A percentile compares a stretch with the other conserved stretches of the same genome.
Evolutionary conservation across 1,140 invertebrate genomes (phyloP).

Genomic region (Drosophila subpulchrella): DNA sequence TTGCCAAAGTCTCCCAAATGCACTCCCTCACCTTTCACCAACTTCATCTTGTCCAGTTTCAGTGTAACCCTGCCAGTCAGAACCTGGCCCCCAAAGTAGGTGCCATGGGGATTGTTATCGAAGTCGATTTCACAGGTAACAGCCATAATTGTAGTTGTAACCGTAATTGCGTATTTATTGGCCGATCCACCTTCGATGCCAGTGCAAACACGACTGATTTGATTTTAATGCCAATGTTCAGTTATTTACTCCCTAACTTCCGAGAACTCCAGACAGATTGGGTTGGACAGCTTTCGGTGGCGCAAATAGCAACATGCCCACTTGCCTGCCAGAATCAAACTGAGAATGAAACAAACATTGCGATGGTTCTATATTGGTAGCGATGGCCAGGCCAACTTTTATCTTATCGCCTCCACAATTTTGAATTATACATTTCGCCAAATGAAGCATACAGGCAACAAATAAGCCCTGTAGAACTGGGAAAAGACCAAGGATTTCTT

Average conservation of each 20-base stretch:
- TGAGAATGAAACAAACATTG: constrained; percentile 63
- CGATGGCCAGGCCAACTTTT: constrained; percentile 42
- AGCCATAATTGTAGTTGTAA: constrained; percentile 51
- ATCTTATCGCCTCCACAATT: constrained; percentile 65
- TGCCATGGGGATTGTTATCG: constrained; percentile 85
- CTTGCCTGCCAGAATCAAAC: constrained; percentile 53
- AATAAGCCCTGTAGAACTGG: neutral
- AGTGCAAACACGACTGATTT: constrained; percentile 64
- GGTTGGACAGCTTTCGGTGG: constrained; percentile 6
- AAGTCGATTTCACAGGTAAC: constrained; percentile 81
- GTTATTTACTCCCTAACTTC: constrained; percentile 28
- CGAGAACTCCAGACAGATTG: constrained; percentile 8
- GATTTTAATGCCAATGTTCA: constrained; percentile 36
- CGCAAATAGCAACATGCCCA: constrained; percentile 25
- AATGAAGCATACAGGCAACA: constrained; percentile 2
- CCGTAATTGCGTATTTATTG: constrained; percentile 22
- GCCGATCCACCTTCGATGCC: constrained; percentile 35
- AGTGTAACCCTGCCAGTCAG: constrained; percentile 85
- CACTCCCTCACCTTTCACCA: constrained; percentile 79
- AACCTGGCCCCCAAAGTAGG: constrained; percentile 85
- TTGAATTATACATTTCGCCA: constrained; percentile 27
- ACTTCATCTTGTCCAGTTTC: constrained; percentile 84
- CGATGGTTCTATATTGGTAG: constrained; percentile 26
- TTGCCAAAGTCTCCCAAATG: neutral
- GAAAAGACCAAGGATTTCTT: constrained; percentile 12